Percentiles rank a stretch among this genome's conserved stretches.
phyloP scores from a whole-genome alignment of 2,797 vertebrate genomes.

The Triplophysa bombifrons region DNA sequence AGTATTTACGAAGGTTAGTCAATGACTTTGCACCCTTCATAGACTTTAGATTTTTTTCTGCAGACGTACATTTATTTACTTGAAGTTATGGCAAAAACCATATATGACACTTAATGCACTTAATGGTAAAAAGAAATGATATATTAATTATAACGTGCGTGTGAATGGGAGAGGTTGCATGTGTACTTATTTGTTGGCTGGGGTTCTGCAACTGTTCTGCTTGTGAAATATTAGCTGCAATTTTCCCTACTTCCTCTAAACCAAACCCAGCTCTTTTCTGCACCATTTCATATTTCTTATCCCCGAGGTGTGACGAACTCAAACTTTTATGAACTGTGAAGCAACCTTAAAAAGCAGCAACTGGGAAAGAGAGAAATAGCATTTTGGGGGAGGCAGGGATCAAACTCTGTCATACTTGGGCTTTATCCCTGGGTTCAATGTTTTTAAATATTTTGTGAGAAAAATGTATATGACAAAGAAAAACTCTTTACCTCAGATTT shows the following conservation, averaged over 20 bases:
- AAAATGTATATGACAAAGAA: slow-evolving; percentile 77
- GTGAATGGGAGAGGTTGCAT: slow-evolving; percentile 77
- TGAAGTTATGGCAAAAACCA: slow-evolving; percentile 69
- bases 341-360: slow-evolving; percentile 60
- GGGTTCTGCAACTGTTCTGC: slow-evolving; percentile 59
- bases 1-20: slow-evolving; percentile 74
- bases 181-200: slow-evolving; percentile 71
- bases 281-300: slow-evolving; percentile 71
- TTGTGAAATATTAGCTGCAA: slow-evolving; percentile 62
- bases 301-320: slow-evolving; percentile 63
- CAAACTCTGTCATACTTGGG: slow-evolving; percentile 74
- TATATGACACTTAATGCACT: slow-evolving; percentile 72
- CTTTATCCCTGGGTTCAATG: slow-evolving; percentile 69
- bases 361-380: slow-evolving; percentile 47
- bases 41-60: slow-evolving; percentile 56
- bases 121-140: slow-evolving; percentile 64
- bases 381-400: slow-evolving; percentile 71
- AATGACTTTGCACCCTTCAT: slow-evolving; percentile 78
- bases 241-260: slow-evolving; percentile 48
- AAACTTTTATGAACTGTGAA: slow-evolving; percentile 80
- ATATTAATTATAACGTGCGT: slow-evolving; percentile 67
- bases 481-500: slow-evolving; percentile 82
- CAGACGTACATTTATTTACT: slow-evolving; percentile 70
- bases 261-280: slow-evolving; percentile 52
- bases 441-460: slow-evolving; percentile 79